Base-by-base conservation (phyloP, 1,140 invertebrate species). In the Sycophaga agraensis region DNA sequence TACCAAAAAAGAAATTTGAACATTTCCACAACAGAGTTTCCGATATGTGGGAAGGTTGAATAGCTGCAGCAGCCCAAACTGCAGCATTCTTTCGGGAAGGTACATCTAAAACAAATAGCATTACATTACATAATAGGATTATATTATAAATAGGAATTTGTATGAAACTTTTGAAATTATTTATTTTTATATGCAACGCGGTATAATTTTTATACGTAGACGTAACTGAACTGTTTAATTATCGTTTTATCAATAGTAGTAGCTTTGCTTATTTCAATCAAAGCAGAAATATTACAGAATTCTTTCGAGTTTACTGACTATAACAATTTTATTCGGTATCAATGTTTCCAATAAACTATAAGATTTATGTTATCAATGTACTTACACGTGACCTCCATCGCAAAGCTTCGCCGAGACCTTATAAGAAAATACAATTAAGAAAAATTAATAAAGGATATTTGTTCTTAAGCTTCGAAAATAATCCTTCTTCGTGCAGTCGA, bases 61-160 rank as follows among this genome's bases (percentile, higher is more conserved):
- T 86, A 87, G 19, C 49, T 59, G 77, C 89, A 91, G 76, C 89
- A 91, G 51, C 87, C 88, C 73, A 86, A 81, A 39, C 85, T 84
- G 78, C 89, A 91, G 74, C 89, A 90, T 70, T 87, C 83, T 75
- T 88, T 88, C 57, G 87, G 86, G 61, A 86, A 83, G 37, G 85
- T 85, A 70, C 88, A 90, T 28, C 77, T 80, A 45, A 72, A 70
- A 37, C 11, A 2, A 45, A 45, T 22, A 19, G 16, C 1, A 31
- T 2, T 17, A 39, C 24, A 31, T 28, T 55, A 4, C 6, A 24
- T 45, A n/a, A n/a, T n/a, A n/a, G n/a, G n/a, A n/a, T n/a, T n/a
- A n/a, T n/a, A n/a, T n/a, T n/a, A n/a, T n/a, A n/a, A n/a, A n/a
- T n/a, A n/a, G n/a, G n/a, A n/a, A n/a, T n/a, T n/a, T n/a, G n/a